A percentile compares a stretch with the other conserved stretches of the same genome.
These are phyloP conservation scores for Tetraneura akinire DNA, from an alignment of 1,140 invertebrate genomes.

Conservation along the genomic window DNA sequence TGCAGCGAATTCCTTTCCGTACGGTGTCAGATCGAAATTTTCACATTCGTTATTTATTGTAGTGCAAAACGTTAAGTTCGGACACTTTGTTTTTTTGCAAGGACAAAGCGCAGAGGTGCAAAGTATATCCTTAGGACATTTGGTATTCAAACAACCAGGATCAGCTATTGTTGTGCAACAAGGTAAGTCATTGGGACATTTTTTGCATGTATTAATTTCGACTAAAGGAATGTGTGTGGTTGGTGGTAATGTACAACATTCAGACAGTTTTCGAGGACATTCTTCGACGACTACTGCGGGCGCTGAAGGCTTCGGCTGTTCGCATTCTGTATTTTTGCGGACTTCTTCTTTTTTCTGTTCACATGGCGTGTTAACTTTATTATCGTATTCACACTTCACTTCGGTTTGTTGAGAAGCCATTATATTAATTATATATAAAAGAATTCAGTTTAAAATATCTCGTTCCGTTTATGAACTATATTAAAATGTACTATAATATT, in stretches of 20 bases:
- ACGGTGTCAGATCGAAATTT: not conserved
- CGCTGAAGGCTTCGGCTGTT: not conserved
- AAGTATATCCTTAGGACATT: no score
- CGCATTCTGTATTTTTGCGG: not conserved
- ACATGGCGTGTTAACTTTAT: not conserved
- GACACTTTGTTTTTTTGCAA: not conserved
- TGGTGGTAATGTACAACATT: not conserved
- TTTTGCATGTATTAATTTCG: not conserved
- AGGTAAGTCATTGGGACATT: not conserved
- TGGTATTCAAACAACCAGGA: no score
- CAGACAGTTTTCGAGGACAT: not conserved
- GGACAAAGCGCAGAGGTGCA: not conserved
- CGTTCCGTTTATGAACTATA: not conserved
- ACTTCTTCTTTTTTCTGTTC: not conserved
- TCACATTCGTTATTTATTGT: not conserved
- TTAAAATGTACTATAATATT: not conserved
- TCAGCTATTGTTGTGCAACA: no score
- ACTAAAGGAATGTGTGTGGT: not conserved
- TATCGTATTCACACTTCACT: not conserved
- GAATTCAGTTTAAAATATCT: not conserved
- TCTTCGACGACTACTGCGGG: not conserved
- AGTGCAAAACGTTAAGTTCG: not conserved
- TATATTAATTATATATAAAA: not conserved
- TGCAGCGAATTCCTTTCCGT: not conserved
- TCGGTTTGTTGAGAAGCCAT: not conserved